Evolutionary conservation across 2,888 invertebrate species (phyloP).

Genomic region (Encarsia formosa): DNA sequence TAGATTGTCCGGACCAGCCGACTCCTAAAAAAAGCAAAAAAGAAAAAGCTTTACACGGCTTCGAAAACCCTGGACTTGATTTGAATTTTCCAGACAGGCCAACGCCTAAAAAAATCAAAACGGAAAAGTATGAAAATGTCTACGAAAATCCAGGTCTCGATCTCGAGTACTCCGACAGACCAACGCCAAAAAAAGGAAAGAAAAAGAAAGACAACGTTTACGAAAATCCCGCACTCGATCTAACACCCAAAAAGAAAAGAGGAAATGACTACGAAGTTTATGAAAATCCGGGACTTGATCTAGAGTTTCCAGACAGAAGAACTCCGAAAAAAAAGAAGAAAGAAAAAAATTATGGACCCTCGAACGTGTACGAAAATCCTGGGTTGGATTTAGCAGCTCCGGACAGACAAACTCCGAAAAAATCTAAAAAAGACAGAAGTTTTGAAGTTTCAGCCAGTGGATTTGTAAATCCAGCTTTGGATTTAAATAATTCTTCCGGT

Average conservation of each 20-base stretch:
- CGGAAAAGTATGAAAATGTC: not conserved
- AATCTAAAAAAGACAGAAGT: constrained; percentile 3
- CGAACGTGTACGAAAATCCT: constrained; percentile 1
- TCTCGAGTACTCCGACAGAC: constrained; percentile 6
- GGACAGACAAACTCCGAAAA: constrained; percentile 6
- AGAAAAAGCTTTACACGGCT: not conserved
- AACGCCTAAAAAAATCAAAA: not conserved
- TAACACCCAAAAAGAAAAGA: constrained; percentile 12
- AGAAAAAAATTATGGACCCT: not conserved
- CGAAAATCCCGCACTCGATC: constrained; percentile 26
- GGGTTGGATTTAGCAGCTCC: constrained; percentile 9
- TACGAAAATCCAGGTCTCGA: constrained; percentile 6
- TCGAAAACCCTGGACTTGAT: not conserved
- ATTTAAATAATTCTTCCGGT: constrained; percentile 18
- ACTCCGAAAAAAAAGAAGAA: not conserved
- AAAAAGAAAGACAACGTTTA: too few relatives aligned
- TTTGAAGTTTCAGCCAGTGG: not conserved
- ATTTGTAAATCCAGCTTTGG: constrained; percentile 18
- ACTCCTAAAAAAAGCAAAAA: constrained; percentile 2
- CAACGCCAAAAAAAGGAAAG: constrained; percentile 8
- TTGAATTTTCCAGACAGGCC: not conserved
- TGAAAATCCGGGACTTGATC: constrained; percentile 3
- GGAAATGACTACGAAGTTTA: not conserved
- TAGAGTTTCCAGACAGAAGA: not conserved
- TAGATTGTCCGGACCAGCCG: constrained; percentile 11